These are phyloP conservation scores for Channa argus DNA, from an alignment of 2,113 vertebrate species.

Conservation along the genomic window DNA sequence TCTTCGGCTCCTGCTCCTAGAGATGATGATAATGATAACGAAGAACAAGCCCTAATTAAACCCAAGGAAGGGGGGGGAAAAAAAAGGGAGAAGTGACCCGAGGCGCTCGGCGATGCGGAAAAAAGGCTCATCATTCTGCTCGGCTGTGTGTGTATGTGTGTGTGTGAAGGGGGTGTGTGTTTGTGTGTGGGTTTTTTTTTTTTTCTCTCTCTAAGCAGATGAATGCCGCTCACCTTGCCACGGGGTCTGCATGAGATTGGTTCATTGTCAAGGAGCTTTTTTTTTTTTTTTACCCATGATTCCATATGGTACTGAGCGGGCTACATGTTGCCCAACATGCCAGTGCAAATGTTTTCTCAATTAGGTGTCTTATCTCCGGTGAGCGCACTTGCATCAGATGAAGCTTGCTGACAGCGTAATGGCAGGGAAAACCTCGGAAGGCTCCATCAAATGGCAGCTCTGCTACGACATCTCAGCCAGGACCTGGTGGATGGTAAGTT, in stretches of 20 bases:
- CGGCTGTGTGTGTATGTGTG: slow-evolving; percentile 45
- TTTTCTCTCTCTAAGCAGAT: slow-evolving; percentile 88
- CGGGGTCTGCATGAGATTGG: slow-evolving; percentile 98
- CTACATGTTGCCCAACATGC: slow-evolving; percentile 99
- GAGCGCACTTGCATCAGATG: slow-evolving; percentile 95
- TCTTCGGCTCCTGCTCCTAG: slow-evolving; percentile 35
- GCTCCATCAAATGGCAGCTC: slow-evolving; percentile 99
- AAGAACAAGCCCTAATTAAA: slow-evolving; percentile 92
- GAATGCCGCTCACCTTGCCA: slow-evolving; percentile 99
- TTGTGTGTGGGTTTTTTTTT: slow-evolving; percentile 19
- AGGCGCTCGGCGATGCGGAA: slow-evolving; percentile 88
- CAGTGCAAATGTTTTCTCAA: slow-evolving; percentile 98
- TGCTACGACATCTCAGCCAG: slow-evolving; percentile 99
- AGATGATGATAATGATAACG: slow-evolving; percentile 54
- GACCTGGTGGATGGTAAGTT: slow-evolving; percentile 99
- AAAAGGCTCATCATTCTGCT: slow-evolving; percentile 86
- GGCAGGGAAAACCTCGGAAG: slow-evolving; percentile 98
- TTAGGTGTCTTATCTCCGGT: slow-evolving; percentile 98
- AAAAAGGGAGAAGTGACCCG: slow-evolving; percentile 80
- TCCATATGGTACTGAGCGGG: slow-evolving; percentile 97
- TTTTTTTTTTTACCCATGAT: slow-evolving; percentile 98
- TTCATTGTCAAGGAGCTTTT: slow-evolving; percentile 95
- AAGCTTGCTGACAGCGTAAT: slow-evolving; percentile 97
- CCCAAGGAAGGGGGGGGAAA: slow-evolving; percentile 28
- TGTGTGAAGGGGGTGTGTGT: slow-evolving; percentile 7